Conservation (phyloP, 2,113 vertebrate species). For the Polyodon spathula region DNA sequence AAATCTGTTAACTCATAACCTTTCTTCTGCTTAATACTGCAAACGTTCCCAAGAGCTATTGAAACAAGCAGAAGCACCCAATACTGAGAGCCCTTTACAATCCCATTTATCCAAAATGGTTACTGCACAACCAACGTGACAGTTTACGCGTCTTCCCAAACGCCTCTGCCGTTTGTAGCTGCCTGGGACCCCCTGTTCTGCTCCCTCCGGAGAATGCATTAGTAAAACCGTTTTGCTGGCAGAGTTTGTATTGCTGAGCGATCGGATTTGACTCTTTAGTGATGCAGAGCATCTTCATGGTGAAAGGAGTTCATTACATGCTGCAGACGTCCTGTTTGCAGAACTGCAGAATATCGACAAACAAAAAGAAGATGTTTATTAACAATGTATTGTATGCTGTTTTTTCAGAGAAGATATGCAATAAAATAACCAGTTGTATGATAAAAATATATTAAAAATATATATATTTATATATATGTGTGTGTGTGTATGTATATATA, state of each 20-base stretch:
- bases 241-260: background rate
- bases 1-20: too few species aligned
- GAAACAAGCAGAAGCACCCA: too few species aligned
- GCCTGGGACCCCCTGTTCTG: background rate
- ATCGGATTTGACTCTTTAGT: background rate
- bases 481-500: too few species aligned
- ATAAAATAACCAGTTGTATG: background rate
- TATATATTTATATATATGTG: too few species aligned
- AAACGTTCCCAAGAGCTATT: too few species aligned
- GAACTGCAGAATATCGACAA: slow-evolving; percentile 44
- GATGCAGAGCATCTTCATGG: background rate
- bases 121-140: background rate
- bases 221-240: background rate
- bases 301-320: background rate
- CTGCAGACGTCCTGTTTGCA: slow-evolving; percentile 44
- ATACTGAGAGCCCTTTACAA: too few species aligned
- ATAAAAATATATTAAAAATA: background rate
- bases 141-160: background rate
- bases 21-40: too few species aligned
- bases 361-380: background rate
- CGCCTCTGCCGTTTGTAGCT: background rate
- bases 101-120: too few species aligned
- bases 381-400: too few species aligned
- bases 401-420: background rate
- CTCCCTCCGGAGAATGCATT: background rate